Evolutionary conservation across 1,140 invertebrate species (phyloP).

Genomic region (Brachionus sp.): DNA sequence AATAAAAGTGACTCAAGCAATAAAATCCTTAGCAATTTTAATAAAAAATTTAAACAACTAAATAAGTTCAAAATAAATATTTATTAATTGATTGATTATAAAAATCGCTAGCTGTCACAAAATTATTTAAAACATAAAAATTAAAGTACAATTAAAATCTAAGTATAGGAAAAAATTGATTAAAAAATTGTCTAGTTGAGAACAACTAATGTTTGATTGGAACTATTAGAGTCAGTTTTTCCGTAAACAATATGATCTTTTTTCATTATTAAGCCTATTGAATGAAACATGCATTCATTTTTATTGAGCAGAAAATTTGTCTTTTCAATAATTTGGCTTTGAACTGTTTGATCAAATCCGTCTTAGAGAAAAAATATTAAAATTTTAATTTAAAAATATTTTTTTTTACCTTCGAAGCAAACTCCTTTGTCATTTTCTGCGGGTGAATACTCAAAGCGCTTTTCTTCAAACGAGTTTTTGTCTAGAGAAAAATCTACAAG

Average conservation of each 20-base stretch:
- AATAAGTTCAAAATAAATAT: neutral
- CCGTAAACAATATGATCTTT: constrained; percentile 39
- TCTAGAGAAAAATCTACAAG: constrained; percentile 33
- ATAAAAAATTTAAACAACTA: neutral
- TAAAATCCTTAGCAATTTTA: no score
- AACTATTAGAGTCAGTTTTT: neutral
- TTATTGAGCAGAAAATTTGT: neutral
- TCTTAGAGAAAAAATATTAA: neutral
- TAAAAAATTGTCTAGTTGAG: constrained; percentile 37
- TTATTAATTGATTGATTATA: neutral
- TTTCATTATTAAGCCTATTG: constrained; percentile 35
- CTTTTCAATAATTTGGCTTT: neutral
- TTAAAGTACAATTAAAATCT: neutral
- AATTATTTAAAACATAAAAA: neutral
- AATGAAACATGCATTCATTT: constrained; percentile 25
- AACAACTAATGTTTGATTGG: constrained; percentile 8
- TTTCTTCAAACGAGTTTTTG: neutral
- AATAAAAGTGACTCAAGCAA: no score
- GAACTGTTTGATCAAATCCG: neutral
- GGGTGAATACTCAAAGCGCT: neutral
- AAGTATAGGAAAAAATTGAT: neutral
- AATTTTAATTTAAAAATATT: neutral
- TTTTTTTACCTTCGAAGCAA: constrained; percentile 20
- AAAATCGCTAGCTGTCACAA: neutral
- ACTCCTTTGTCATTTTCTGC: neutral